Percentiles rank a stretch among this genome's conserved stretches.
phyloP scores from a whole-genome alignment of 2,888 invertebrate genomes.

The Cordilura impudica region DNA sequence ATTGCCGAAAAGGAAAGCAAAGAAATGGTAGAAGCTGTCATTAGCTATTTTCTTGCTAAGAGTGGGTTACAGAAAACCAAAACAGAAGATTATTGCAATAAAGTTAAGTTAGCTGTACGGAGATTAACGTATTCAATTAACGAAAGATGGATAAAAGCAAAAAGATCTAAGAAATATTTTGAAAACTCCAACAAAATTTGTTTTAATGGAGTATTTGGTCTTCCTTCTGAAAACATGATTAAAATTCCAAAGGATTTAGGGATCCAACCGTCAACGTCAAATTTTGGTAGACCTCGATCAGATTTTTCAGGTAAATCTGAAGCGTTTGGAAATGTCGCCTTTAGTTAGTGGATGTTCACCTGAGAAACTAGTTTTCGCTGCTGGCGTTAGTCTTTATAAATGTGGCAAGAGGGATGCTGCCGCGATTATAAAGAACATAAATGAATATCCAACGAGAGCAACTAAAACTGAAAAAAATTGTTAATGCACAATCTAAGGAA shows the following conservation, averaged over 20 bases:
- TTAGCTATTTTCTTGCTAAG: conserved; percentile 14
- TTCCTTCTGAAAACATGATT: conserved; percentile 19
- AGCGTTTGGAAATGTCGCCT: too few species aligned
- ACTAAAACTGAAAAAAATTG: too few species aligned
- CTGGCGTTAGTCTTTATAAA: too few species aligned
- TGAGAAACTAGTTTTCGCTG: too few species aligned
- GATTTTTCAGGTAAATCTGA: too few species aligned
- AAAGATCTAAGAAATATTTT: background rate
- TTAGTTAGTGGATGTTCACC: too few species aligned
- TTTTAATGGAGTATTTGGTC: conserved; percentile 20
- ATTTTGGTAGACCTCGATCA: conserved; percentile 8
- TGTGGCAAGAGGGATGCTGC: too few species aligned
- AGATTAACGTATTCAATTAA: conserved; percentile 15
- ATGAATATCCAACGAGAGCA: background rate
- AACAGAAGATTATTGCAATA: conserved; percentile 17
- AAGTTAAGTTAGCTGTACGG: conserved; percentile 12
- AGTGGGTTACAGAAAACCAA: too few species aligned
- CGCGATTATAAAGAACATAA: background rate
- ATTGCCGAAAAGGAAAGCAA: background rate
- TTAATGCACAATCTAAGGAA: too few species aligned
- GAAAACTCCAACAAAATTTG: conserved; percentile 12
- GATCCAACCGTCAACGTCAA: conserved; percentile 11
- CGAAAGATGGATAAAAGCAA: conserved; percentile 7
- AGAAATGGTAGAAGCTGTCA: background rate
- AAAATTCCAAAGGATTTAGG: background rate